These are phyloP conservation scores for Acromyrmex heyeri DNA, from an alignment of 1,140 invertebrate species.

Conservation along the genomic window DNA sequence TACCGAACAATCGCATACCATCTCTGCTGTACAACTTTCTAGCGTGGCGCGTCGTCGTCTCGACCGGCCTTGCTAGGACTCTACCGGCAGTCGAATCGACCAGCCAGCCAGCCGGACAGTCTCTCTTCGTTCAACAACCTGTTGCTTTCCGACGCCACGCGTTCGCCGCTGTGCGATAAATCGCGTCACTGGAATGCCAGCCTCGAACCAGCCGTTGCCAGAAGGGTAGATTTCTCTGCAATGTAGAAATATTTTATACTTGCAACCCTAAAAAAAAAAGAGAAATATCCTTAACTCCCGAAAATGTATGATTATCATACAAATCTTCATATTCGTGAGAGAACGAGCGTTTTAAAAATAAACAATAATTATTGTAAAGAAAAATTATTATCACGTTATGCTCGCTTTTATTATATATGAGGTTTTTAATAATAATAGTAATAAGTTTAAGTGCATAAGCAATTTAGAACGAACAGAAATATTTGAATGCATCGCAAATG, in stretches of 20 bases:
- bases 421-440: background rate
- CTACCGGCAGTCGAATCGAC: conserved; percentile 65
- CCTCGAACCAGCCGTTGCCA: background rate
- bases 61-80: conserved; percentile 75
- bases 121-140: conserved; percentile 72
- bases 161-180: conserved; percentile 41
- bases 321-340: background rate
- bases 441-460: too few relatives aligned
- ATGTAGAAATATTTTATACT: conserved; percentile 19
- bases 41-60: conserved; percentile 59
- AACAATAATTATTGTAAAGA: background rate
- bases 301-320: conserved; percentile 4
- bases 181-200: conserved; percentile 50
- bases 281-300: background rate
- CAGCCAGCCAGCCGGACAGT: conserved; percentile 5
- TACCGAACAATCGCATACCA: conserved; percentile 77
- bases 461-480: too few relatives aligned
- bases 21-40: conserved; percentile 70
- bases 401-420: background rate
- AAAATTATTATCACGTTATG: background rate
- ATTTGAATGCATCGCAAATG: too few relatives aligned
- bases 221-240: conserved; percentile 16
- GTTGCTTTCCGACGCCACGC: conserved; percentile 66
- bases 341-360: background rate
- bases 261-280: background rate